Evolutionary conservation across 2,797 vertebrate species (phyloP).

Genomic region (Urophycis tenuis): DNA sequence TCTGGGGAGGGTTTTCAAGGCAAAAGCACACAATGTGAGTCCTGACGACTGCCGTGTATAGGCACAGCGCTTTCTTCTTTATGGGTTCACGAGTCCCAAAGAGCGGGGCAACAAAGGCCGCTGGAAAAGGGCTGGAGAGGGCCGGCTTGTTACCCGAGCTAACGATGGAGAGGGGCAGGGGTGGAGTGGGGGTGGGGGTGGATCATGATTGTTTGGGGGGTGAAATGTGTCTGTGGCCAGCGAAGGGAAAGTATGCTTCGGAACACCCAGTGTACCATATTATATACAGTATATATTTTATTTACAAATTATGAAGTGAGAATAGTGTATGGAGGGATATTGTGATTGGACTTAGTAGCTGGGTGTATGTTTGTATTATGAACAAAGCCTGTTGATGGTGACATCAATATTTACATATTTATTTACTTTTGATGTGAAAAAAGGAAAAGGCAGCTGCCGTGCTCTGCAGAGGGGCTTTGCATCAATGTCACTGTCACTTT

Average conservation of each 20-base stretch:
- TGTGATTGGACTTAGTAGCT: neutral
- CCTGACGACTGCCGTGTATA: slow-evolving; percentile 29
- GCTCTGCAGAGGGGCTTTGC: neutral
- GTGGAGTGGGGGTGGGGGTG: neutral
- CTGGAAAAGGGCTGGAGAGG: slow-evolving; percentile 19
- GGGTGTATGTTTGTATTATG: neutral
- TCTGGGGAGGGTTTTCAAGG: slow-evolving; percentile 38
- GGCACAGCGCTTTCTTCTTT: slow-evolving; percentile 34
- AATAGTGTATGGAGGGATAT: neutral
- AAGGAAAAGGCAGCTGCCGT: neutral
- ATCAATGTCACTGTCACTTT: slow-evolving; percentile 9
- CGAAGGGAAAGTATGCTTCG: neutral
- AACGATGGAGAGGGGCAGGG: slow-evolving; percentile 31
- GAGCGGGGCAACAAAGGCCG: slow-evolving; percentile 34
- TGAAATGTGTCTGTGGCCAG: neutral
- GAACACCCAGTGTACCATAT: neutral
- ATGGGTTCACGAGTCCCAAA: slow-evolving; percentile 7
- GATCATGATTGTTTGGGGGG: neutral
- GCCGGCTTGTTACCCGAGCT: neutral
- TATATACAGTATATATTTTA: too few species aligned
- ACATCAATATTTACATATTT: neutral
- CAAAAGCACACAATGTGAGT: slow-evolving; percentile 51
- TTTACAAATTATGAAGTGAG: neutral
- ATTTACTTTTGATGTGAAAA: neutral
- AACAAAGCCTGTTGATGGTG: neutral